Percentiles rank a stretch among this genome's conserved stretches.
These are phyloP conservation scores for Clarias magur DNA, from an alignment of 2,113 vertebrate genomes.

Conservation along the genomic window DNA sequence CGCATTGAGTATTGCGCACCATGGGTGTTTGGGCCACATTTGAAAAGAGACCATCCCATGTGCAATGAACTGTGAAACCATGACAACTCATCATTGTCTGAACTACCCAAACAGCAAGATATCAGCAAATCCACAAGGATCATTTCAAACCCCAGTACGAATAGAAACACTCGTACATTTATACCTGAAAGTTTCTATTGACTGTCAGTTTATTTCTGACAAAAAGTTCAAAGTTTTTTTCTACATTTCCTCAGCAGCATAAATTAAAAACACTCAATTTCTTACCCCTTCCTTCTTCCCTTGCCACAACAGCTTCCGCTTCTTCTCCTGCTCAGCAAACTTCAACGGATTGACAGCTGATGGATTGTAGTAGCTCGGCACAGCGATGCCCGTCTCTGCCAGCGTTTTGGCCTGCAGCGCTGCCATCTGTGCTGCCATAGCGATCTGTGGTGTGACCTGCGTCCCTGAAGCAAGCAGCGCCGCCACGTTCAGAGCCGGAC, in stretches of 20 bases:
- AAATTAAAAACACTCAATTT: not conserved
- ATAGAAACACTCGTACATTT: too few relatives aligned
- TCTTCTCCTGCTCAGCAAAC: conserved; percentile 97
- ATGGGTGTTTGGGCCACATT: too few relatives aligned
- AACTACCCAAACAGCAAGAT: too few relatives aligned
- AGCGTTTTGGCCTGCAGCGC: conserved; percentile 93
- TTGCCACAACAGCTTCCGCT: conserved; percentile 97
- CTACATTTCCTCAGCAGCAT: not conserved
- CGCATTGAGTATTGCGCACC: too few relatives aligned
- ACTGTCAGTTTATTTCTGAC: not conserved
- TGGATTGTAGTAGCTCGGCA: conserved; percentile 96
- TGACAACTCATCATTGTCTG: too few relatives aligned
- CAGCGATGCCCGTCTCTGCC: conserved; percentile 96
- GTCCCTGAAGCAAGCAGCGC: conserved; percentile 95
- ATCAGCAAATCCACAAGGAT: too few relatives aligned
- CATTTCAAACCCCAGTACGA: too few relatives aligned
- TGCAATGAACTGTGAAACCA: too few relatives aligned
- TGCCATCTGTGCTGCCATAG: conserved; percentile 98
- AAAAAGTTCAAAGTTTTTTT: not conserved
- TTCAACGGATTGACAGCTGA: conserved; percentile 97
- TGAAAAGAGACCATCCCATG: too few relatives aligned
- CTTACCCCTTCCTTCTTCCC: conserved; percentile 97
- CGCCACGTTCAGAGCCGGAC: conserved; percentile 89
- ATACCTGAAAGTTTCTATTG: too few relatives aligned
- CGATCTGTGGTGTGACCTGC: conserved; percentile 97